Percentiles rank a stretch among this genome's conserved stretches.
Evolutionary conservation across 1,140 invertebrate genomes (phyloP).

Genomic region (Microvelia longipes): DNA sequence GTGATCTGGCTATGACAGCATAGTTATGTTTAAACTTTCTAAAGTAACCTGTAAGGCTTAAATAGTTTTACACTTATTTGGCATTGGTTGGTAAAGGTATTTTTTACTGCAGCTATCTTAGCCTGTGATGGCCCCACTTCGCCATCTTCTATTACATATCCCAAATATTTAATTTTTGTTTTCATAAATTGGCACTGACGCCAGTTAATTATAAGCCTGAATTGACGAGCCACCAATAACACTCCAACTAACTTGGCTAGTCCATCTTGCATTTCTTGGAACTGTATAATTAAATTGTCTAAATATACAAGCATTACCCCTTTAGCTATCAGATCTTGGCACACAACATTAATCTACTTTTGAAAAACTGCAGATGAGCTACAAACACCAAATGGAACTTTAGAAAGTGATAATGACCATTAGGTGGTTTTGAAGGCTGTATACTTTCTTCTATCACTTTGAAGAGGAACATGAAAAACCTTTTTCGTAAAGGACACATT

Average conservation of each 20-base stretch:
- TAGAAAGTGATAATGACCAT: constrained; percentile 23
- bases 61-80: constrained; percentile 26
- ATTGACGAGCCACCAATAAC: constrained; percentile 18
- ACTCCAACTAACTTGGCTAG: constrained; percentile 13
- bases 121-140: constrained; percentile 19
- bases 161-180: constrained; percentile 26
- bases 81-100: constrained; percentile 14
- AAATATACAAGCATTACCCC: constrained; percentile 13
- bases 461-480: background rate
- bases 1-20: constrained; percentile 20
- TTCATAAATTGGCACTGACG: constrained; percentile 28
- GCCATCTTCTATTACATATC: constrained; percentile 22
- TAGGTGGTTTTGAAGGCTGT: constrained; percentile 7
- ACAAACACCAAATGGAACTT: constrained; percentile 26
- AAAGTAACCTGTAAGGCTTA: constrained; percentile 27
- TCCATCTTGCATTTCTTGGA: constrained; percentile 5
- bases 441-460: background rate
- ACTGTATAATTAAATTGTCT: constrained; percentile 15
- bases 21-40: constrained; percentile 27
- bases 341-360: constrained; percentile 22
- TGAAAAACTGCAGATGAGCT: constrained; percentile 23
- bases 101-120: constrained; percentile 24
- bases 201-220: constrained; percentile 28
- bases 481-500: background rate
- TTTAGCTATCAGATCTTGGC: constrained; percentile 7